These are phyloP conservation scores for Margaritifera margaritifera DNA, from an alignment of 2,888 invertebrate species.

Conservation along the genomic window DNA sequence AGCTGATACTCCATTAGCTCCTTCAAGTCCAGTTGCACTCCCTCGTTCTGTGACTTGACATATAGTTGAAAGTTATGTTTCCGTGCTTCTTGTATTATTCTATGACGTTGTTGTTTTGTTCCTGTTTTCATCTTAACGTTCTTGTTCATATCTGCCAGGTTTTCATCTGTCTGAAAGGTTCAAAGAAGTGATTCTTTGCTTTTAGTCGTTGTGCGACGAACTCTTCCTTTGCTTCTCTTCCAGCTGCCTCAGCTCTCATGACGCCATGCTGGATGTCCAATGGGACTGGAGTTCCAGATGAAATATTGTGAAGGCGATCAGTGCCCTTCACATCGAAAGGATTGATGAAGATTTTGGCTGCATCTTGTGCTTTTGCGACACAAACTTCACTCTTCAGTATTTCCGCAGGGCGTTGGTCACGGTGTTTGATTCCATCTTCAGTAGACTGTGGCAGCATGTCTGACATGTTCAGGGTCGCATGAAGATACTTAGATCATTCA, in stretches of 20 bases:
- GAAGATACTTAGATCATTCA: background rate
- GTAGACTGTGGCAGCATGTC: background rate
- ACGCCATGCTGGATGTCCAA: background rate
- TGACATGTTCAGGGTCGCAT: background rate
- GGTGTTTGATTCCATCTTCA: background rate
- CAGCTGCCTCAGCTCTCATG: background rate
- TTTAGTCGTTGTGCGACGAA: slow-evolving; percentile 5
- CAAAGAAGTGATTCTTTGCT: slow-evolving; percentile 3
- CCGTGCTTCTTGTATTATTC: slow-evolving; percentile 4
- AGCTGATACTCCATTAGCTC: background rate
- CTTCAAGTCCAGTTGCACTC: background rate
- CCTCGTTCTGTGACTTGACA: slow-evolving; percentile 1
- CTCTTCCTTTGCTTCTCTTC: background rate
- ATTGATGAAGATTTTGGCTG: slow-evolving; percentile 6
- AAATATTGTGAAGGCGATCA: background rate
- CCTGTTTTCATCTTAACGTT: background rate
- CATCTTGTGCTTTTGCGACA: background rate
- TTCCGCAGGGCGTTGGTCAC: slow-evolving; percentile 3
- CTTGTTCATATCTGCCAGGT: slow-evolving; percentile 3
- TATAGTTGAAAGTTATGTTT: slow-evolving; percentile 1
- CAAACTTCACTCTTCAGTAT: slow-evolving; percentile 5
- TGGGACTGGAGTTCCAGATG: slow-evolving; percentile 1
- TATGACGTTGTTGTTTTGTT: slow-evolving; percentile 4
- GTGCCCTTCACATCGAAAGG: background rate
- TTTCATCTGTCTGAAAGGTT: slow-evolving; percentile 1